A percentile compares a stretch with the other conserved stretches of the same genome.
phyloP scores from a whole-genome alignment of 2,888 invertebrate genomes.

The Spisula solida region DNA sequence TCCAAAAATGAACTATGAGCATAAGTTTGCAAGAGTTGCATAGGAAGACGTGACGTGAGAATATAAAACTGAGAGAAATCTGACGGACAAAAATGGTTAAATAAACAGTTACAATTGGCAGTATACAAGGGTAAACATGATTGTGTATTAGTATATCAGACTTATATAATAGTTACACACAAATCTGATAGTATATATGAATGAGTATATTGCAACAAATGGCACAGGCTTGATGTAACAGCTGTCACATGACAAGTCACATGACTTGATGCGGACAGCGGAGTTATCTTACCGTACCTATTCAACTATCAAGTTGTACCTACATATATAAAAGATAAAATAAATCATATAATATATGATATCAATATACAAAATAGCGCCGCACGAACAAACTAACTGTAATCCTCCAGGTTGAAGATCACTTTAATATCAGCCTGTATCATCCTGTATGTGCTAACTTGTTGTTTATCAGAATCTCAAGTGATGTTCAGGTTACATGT shows the following conservation, averaged over 20 bases:
- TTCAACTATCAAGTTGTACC: too few relatives aligned
- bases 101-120: constrained; percentile 1
- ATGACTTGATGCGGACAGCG: neutral
- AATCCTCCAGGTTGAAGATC: neutral
- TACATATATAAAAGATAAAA: neutral
- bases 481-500: neutral
- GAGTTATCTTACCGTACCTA: neutral
- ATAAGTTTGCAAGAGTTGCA: neutral
- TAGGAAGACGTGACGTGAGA: neutral
- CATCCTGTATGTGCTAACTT: neutral
- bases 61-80: neutral
- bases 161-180: neutral
- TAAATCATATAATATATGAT: neutral
- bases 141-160: neutral
- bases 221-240: neutral
- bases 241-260: neutral
- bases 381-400: neutral
- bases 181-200: neutral
- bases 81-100: neutral
- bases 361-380: neutral
- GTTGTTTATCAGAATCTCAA: neutral
- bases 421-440: neutral
- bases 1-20: neutral
- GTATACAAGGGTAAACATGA: neutral
- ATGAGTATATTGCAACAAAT: constrained; percentile 1